A percentile compares a stretch with the other conserved stretches of the same genome.
phyloP scores from a whole-genome alignment of 2,797 vertebrate species.

The Pelochelys cantorii region DNA sequence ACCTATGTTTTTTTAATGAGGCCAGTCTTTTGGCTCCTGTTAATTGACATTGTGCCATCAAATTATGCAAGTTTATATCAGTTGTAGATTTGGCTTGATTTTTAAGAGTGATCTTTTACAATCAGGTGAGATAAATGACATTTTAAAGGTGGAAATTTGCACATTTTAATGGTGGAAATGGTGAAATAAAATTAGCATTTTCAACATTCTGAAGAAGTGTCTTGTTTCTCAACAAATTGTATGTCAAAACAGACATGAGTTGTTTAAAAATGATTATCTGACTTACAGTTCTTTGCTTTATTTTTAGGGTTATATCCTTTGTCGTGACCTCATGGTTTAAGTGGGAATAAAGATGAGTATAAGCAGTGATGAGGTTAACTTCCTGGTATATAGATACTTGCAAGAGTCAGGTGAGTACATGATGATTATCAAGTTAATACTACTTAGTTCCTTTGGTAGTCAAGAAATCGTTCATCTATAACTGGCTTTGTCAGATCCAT shows the following conservation, averaged over 20 bases:
- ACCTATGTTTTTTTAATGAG: not conserved
- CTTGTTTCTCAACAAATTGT: constrained; percentile 2
- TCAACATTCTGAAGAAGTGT: not conserved
- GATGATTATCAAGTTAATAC: constrained; percentile 53
- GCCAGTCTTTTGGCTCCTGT: not conserved
- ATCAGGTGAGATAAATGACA: not conserved
- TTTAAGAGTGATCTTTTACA: constrained; percentile 39
- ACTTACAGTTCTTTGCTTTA: constrained; percentile 73
- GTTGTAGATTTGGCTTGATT: not conserved
- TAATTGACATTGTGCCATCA: not conserved
- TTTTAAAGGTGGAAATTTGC: not conserved
- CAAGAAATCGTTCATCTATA: constrained; percentile 63
- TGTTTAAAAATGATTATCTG: constrained; percentile 71
- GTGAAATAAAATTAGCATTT: constrained; percentile 42
- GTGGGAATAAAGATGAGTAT: constrained; percentile 99
- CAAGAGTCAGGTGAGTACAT: constrained; percentile 96
- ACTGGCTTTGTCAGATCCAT: constrained; percentile 62
- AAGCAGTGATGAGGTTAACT: constrained; percentile 99
- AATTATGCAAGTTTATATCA: not conserved
- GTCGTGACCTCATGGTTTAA: constrained; percentile 99
- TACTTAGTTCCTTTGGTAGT: constrained; percentile 61
- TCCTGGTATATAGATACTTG: constrained; percentile 99
- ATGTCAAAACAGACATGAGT: not conserved
- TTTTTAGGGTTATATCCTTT: constrained; percentile 92
- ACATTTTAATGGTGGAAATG: constrained; percentile 41